Percentiles rank a stretch among this genome's conserved stretches.
Evolutionary conservation across 2,888 invertebrate genomes (phyloP).

Genomic region (Chalcis sispes): DNA sequence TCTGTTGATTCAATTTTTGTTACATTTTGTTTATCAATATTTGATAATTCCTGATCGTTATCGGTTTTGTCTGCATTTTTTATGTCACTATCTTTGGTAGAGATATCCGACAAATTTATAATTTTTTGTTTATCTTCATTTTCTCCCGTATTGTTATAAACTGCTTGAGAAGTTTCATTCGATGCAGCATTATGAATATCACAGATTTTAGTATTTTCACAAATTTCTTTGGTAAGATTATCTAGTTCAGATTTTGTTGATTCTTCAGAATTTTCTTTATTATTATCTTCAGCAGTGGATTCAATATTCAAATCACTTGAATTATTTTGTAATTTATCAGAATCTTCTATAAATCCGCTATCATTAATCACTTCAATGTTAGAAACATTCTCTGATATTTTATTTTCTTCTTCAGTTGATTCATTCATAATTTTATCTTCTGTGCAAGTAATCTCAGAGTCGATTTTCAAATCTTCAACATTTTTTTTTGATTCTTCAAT

Average conservation of each 20-base stretch:
- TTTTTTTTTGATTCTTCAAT: constrained; percentile 14
- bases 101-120: constrained; percentile 24
- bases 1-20: background rate
- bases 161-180: constrained; percentile 20
- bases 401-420: constrained; percentile 32
- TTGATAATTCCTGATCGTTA: constrained; percentile 22
- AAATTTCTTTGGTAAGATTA: constrained; percentile 50
- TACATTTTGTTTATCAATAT: background rate
- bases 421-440: constrained; percentile 24
- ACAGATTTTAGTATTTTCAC: constrained; percentile 48
- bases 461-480: background rate
- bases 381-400: constrained; percentile 17
- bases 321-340: constrained; percentile 21
- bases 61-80: constrained; percentile 14
- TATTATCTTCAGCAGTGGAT: constrained; percentile 8
- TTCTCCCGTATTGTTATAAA: constrained; percentile 3
- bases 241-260: constrained; percentile 22
- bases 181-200: constrained; percentile 49
- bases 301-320: background rate
- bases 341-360: constrained; percentile 44
- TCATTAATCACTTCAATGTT: constrained; percentile 15
- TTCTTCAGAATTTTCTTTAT: constrained; percentile 13
- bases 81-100: constrained; percentile 47
- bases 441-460: constrained; percentile 19
- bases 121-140: constrained; percentile 25